These are phyloP conservation scores for Protonibea diacanthus DNA, from an alignment of 2,797 vertebrate species.

Conservation along the genomic window DNA sequence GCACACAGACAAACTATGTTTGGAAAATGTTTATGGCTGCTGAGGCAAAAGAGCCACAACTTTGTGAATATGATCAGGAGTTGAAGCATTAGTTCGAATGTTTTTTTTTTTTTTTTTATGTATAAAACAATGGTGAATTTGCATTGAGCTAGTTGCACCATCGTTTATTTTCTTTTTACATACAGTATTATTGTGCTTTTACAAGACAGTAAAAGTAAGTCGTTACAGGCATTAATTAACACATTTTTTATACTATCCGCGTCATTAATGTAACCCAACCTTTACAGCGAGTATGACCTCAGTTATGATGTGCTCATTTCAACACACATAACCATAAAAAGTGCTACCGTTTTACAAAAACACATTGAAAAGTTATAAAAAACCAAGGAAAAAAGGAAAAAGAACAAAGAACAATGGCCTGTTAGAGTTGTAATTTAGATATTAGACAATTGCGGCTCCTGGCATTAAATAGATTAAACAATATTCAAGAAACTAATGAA, in stretches of 20 bases:
- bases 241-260: neutral
- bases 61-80: conserved; percentile 32
- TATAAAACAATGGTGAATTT: neutral
- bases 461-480: conserved; percentile 16
- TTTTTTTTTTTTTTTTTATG: too few species aligned
- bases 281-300: neutral
- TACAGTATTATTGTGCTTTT: neutral
- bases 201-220: neutral
- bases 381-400: neutral
- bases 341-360: neutral
- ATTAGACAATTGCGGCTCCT: conserved; percentile 13
- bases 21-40: conserved; percentile 52
- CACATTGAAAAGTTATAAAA: neutral
- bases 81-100: too few species aligned
- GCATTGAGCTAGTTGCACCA: neutral
- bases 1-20: conserved; percentile 55
- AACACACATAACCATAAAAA: neutral
- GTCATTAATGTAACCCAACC: too few species aligned
- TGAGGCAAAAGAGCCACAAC: conserved; percentile 41
- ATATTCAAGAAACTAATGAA: conserved; percentile 27
- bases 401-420: neutral
- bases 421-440: neutral
- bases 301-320: neutral
- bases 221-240: neutral
- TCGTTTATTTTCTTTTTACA: neutral